Conservation (phyloP, 35 echinoderm and acorn worm genomes). For the Hemicentrotus pulcherrimus region DNA sequence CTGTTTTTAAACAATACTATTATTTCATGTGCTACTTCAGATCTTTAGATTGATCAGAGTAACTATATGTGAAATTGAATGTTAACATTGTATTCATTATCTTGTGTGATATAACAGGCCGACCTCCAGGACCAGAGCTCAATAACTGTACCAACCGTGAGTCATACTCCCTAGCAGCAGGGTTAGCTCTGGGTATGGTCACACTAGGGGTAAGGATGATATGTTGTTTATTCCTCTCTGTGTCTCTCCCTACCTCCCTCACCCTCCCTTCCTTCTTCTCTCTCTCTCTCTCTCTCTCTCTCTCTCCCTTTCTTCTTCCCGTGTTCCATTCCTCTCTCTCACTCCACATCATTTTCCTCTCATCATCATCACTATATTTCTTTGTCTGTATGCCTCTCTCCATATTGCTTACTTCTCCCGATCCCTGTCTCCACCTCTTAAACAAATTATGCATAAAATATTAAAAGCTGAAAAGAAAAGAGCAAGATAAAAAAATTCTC, state of each 20-base stretch:
- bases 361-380: too few relatives aligned
- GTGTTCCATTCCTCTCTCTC: not conserved
- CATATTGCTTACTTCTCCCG: not conserved
- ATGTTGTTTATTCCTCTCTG: too few relatives aligned
- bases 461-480: too few relatives aligned
- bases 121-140: slow-evolving; percentile 96
- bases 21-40: too few relatives aligned
- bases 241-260: not conserved
- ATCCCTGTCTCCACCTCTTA: not conserved
- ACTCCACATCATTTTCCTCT: too few relatives aligned
- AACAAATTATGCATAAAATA: too few relatives aligned
- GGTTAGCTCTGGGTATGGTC: slow-evolving; percentile 91
- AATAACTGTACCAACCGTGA: slow-evolving; percentile 95
- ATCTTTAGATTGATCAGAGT: too few relatives aligned
- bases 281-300: not conserved
- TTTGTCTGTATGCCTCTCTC: not conserved
- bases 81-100: not conserved
- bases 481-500: too few relatives aligned
- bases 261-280: not conserved
- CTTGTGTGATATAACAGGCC: slow-evolving; percentile 57
- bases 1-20: too few relatives aligned
- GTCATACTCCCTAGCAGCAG: slow-evolving; percentile 95
- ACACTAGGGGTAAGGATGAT: slow-evolving; percentile 72
- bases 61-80: too few relatives aligned
- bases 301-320: not conserved